Base-by-base conservation (phyloP, 2,797 vertebrate species). In the Sus cebifrons region DNA sequence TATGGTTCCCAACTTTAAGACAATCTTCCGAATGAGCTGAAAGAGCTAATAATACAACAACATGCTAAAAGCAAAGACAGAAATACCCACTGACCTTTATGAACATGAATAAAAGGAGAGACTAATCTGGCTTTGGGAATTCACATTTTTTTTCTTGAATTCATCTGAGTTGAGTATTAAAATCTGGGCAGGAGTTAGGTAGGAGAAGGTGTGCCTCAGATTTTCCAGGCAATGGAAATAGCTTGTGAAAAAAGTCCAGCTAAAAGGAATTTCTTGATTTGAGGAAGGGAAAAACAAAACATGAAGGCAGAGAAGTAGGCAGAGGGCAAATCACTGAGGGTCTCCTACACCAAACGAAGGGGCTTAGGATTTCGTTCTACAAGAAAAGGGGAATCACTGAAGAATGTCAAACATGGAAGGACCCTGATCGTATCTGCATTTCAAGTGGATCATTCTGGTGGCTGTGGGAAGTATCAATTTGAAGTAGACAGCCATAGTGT, bases 401-500 rank as follows among this genome's bases (percentile, higher is more conserved):
- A 95, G 58, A 78, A 86, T 6, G 29, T 83, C 14, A 74, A 65
- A 75, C 6, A 82, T 10, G 70, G n/a, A 6, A 78, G 52, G 32
- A 58, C 77, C 3, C 17, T 79, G 27, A 21, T 54, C 64, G 94
- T 32, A 27, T 12, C 70, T 87, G 56, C 40, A 90, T 86, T 95
- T 89, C 74, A 93, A 91, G 71, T 88, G 40, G 32, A 58, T 52
- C 60, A 52, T 75, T 95, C 68, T 91, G n/a, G 32, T 56, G 25
- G 32, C 20, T 18, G 44, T 86, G 44, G 58, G 60, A 94, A 89
- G 58, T 70, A 75, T n/a, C 49, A 49, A 89, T 83, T 73, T 83
- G 70, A 96, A 84, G 64, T 25, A 89, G 89, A 92, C 16, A 74
- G 23, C 73, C 83, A 6, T 49, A 90, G 40, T 88, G 95, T 91